A percentile compares a stretch with the other conserved stretches of the same genome.
These are phyloP conservation scores for Alectoris magna DNA, from an alignment of 2,797 vertebrate species.

Conservation along the genomic window DNA sequence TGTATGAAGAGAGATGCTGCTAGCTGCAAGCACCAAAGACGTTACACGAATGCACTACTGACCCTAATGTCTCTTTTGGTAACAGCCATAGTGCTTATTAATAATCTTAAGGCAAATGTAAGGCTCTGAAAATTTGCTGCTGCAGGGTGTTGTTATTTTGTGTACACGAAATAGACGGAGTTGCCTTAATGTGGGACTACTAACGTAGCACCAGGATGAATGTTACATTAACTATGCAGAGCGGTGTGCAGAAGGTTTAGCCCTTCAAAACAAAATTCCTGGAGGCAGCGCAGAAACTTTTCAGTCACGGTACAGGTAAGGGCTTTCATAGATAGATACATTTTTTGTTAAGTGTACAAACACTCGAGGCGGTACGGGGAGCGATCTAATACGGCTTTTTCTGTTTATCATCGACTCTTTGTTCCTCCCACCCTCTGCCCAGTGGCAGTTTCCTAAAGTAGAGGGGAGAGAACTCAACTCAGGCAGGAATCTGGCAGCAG, in stretches of 20 bases:
- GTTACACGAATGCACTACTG: conserved; percentile 66
- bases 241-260: neutral
- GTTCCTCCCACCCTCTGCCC: neutral
- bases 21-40: conserved; percentile 79
- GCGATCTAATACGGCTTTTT: neutral
- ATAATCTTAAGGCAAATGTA: conserved; percentile 40
- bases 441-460: neutral
- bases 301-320: conserved; percentile 36
- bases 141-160: conserved; percentile 45
- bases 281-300: neutral
- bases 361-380: neutral
- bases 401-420: neutral
- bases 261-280: neutral
- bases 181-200: conserved; percentile 69
- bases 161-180: conserved; percentile 58
- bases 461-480: neutral
- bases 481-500: neutral
- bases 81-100: conserved; percentile 71
- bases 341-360: neutral
- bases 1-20: conserved; percentile 69
- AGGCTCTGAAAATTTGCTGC: conserved; percentile 40
- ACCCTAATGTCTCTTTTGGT: conserved; percentile 71
- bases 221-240: conserved; percentile 62
- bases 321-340: neutral
- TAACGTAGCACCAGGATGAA: conserved; percentile 49